Evolutionary conservation across 2,888 invertebrate genomes (phyloP).

Genomic region (Phaonia tiefii): DNA sequence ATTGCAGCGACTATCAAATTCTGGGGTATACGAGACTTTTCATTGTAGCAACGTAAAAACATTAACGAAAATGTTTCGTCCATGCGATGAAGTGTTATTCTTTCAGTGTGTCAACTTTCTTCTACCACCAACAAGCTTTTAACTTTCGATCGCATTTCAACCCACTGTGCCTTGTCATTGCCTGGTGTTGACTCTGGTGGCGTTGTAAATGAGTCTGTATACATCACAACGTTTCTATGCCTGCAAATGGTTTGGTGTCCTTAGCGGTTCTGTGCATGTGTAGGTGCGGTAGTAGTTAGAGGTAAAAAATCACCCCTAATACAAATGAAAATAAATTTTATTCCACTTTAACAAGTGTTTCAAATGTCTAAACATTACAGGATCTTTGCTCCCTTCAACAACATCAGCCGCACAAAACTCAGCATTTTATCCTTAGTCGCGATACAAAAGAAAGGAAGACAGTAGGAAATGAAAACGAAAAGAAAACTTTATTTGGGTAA

Average conservation of each 20-base stretch:
- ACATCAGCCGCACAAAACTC: background rate
- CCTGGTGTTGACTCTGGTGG: background rate
- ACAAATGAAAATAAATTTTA: conserved; percentile 38
- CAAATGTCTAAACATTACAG: conserved; percentile 38
- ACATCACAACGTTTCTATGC: background rate
- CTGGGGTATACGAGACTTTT: no score
- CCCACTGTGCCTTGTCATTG: background rate
- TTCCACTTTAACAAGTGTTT: conserved; percentile 49
- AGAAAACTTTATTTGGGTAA: conserved; percentile 37
- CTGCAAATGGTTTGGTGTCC: background rate
- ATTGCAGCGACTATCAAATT: no score
- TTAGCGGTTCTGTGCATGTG: background rate
- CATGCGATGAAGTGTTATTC: no score
- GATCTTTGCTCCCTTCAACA: conserved; percentile 7
- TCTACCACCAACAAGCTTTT: no score
- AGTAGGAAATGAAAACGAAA: background rate
- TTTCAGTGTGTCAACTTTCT: no score
- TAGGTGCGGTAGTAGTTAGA: background rate
- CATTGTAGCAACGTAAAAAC: no score
- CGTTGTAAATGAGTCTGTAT: background rate
- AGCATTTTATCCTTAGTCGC: background rate
- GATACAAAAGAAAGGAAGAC: background rate
- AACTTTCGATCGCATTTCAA: no score
- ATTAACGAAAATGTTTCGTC: no score
- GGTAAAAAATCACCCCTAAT: conserved; percentile 38